A percentile compares a stretch with the other conserved stretches of the same genome.
phyloP scores from a whole-genome alignment of 1,140 invertebrate species.

The Drosophila teissieri region DNA sequence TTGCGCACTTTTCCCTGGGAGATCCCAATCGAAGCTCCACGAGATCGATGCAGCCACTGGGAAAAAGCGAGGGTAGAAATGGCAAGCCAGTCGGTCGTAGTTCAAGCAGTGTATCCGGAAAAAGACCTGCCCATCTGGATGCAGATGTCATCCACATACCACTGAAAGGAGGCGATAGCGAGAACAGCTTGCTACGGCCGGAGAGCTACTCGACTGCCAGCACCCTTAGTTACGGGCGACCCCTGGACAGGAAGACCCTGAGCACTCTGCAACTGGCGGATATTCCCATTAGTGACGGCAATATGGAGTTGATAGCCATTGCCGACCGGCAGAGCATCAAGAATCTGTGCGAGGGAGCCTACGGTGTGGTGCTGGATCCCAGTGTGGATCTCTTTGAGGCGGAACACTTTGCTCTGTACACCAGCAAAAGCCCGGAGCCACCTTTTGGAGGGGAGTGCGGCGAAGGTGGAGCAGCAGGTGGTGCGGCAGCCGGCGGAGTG shows the following conservation, averaged over 20 bases:
- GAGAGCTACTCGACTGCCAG: slow-evolving; percentile 77
- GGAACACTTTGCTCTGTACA: slow-evolving; percentile 94
- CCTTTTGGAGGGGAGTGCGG: slow-evolving; percentile 93
- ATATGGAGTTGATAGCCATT: slow-evolving; percentile 83
- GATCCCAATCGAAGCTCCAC: slow-evolving; percentile 79
- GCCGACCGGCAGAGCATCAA: slow-evolving; percentile 81
- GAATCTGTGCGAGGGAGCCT: slow-evolving; percentile 80
- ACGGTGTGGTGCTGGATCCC: slow-evolving; percentile 78
- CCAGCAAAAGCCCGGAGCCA: slow-evolving; percentile 91
- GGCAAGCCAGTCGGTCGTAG: slow-evolving; percentile 86
- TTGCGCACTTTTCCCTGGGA: slow-evolving; percentile 59
- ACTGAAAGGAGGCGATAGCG: slow-evolving; percentile 86
- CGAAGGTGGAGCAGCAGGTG: slow-evolving; percentile 85
- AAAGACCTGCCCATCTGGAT: slow-evolving; percentile 84
- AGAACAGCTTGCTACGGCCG: slow-evolving; percentile 67
- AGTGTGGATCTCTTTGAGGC: slow-evolving; percentile 90
- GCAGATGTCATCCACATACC: slow-evolving; percentile 87
- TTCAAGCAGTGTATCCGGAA: slow-evolving; percentile 86
- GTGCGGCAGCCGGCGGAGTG: slow-evolving; percentile 58
- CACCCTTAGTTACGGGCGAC: slow-evolving; percentile 73
- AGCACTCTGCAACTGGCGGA: slow-evolving; percentile 83
- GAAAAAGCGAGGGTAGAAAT: slow-evolving; percentile 48
- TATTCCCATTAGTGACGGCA: slow-evolving; percentile 81
- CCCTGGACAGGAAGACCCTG: slow-evolving; percentile 78
- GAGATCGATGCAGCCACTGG: slow-evolving; percentile 64